phyloP scores from a whole-genome alignment of 2,888 invertebrate species.

The Oscheius onirici region DNA sequence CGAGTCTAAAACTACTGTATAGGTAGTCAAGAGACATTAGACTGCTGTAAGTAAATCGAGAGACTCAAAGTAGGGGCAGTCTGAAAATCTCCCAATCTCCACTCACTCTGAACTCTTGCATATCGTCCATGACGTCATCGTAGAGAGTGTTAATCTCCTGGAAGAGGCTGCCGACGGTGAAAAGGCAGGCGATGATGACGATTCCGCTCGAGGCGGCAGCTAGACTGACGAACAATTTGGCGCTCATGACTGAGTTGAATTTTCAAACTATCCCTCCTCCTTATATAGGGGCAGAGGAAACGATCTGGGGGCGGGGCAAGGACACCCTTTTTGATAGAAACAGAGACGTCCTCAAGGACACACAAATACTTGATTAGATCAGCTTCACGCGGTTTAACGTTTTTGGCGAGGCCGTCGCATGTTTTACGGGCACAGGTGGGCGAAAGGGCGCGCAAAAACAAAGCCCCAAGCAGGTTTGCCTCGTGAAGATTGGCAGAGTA shows the following conservation, averaged over 20 bases:
- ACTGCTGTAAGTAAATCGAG: too few relatives aligned
- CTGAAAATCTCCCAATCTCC: neutral
- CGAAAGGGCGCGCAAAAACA: neutral
- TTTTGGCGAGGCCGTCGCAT: constrained; percentile 7
- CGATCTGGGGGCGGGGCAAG: constrained; percentile 10
- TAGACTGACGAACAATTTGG: constrained; percentile 53
- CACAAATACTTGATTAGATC: constrained; percentile 24
- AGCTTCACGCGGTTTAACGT: constrained; percentile 26
- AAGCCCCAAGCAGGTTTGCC: too few relatives aligned
- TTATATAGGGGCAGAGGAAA: constrained; percentile 24
- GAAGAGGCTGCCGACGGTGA: constrained; percentile 59
- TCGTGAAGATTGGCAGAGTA: too few relatives aligned
- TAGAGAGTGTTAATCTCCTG: constrained; percentile 64
- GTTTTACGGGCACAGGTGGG: constrained; percentile 8
- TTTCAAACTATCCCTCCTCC: neutral
- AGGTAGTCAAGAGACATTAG: too few relatives aligned
- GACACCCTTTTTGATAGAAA: neutral
- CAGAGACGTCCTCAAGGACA: constrained; percentile 3
- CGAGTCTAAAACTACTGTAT: too few relatives aligned
- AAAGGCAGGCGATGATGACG: constrained; percentile 56
- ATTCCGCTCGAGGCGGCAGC: constrained; percentile 55
- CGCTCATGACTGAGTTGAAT: constrained; percentile 41
- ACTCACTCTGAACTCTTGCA: constrained; percentile 61
- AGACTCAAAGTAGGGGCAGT: too few relatives aligned
- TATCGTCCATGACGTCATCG: constrained; percentile 60